Evolutionary conservation across 2,113 vertebrate genomes (phyloP).

Genomic region (Meles meles): DNA sequence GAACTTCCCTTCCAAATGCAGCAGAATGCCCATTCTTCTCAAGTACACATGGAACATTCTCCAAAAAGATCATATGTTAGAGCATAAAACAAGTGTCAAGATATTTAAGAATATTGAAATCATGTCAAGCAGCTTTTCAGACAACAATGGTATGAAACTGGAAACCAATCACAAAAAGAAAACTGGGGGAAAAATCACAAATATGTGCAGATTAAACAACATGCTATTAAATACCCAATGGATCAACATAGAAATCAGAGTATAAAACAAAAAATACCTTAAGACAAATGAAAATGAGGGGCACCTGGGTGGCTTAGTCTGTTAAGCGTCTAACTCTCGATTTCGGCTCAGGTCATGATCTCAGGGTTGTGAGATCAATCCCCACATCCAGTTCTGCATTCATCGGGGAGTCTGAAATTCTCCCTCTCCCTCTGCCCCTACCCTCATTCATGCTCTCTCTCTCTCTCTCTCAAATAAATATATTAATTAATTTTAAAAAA

Average conservation of each 20-base stretch:
- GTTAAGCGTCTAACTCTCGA: too few species aligned
- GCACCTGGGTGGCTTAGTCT: too few species aligned
- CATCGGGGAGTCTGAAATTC: too few species aligned
- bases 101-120: background rate
- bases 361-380: too few species aligned
- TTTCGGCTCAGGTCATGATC: too few species aligned
- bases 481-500: too few species aligned
- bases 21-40: background rate
- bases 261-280: background rate
- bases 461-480: too few species aligned
- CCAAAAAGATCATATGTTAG: background rate
- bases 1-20: background rate
- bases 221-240: background rate
- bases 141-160: background rate
- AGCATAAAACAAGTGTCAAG: background rate
- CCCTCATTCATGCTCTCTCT: too few species aligned
- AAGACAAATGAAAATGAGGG: background rate
- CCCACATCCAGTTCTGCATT: too few species aligned
- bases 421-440: too few species aligned
- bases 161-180: background rate
- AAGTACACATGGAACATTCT: background rate
- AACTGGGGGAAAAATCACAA: background rate
- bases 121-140: background rate
- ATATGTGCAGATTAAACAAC: background rate
- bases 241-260: background rate